phyloP scores from a whole-genome alignment of 2,113 vertebrate species.

The Colistium nudipinnis region DNA sequence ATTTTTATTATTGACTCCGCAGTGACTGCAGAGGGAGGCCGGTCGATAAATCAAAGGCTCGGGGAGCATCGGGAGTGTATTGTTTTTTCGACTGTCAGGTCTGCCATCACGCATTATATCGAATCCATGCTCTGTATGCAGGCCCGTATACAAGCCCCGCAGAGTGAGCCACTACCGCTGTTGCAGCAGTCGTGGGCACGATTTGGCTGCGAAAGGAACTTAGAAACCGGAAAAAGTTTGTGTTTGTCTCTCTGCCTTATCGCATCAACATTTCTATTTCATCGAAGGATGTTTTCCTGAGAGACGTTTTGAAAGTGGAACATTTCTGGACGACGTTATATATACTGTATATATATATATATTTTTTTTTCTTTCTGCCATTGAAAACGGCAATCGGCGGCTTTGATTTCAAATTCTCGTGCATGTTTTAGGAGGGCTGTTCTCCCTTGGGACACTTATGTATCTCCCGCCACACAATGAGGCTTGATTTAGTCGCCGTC shows the following conservation, averaged over 20 bases:
- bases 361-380: slow-evolving; percentile 8
- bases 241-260: slow-evolving; percentile 32
- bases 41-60: slow-evolving; percentile 70
- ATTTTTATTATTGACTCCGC: slow-evolving; percentile 75
- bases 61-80: slow-evolving; percentile 64
- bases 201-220: slow-evolving; percentile 36
- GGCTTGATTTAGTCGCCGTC: slow-evolving; percentile 70
- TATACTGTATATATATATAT: slow-evolving; percentile 45
- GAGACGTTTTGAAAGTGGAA: slow-evolving; percentile 40
- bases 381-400: slow-evolving; percentile 45
- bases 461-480: slow-evolving; percentile 60
- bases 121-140: slow-evolving; percentile 60
- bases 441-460: slow-evolving; percentile 57
- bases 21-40: slow-evolving; percentile 51
- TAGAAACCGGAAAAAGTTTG: slow-evolving; percentile 39
- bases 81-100: slow-evolving; percentile 59
- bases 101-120: slow-evolving; percentile 61
- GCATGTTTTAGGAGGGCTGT: slow-evolving; percentile 44
- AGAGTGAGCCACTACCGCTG: slow-evolving; percentile 40
- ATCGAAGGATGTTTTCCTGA: slow-evolving; percentile 16
- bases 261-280: slow-evolving; percentile 27
- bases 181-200: slow-evolving; percentile 36
- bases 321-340: slow-evolving; percentile 54
- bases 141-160: slow-evolving; percentile 64
- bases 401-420: slow-evolving; percentile 56